These are phyloP conservation scores for Chiridota heheva DNA, from an alignment of 35 echinoderm and acorn worm genomes.

Conservation along the genomic window DNA sequence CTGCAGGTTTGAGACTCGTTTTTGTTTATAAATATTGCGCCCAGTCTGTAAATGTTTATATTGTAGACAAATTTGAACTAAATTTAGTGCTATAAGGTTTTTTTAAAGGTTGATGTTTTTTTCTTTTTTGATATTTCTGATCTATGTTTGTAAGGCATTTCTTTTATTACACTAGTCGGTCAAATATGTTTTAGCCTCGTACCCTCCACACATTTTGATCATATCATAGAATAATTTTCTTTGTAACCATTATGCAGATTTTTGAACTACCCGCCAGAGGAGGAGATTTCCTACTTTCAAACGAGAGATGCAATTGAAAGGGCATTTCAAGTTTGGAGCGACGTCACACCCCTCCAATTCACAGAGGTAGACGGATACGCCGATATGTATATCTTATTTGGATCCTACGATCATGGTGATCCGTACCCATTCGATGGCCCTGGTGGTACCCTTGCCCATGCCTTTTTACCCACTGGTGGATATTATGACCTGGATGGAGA, in stretches of 20 bases:
- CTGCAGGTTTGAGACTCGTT: neutral
- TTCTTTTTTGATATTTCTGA: neutral
- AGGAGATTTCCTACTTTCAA: too few species aligned
- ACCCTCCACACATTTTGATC: neutral
- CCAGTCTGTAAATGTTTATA: neutral
- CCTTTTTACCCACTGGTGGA: conserved; percentile 47
- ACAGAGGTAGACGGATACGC: conserved; percentile 15
- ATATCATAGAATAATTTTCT: neutral
- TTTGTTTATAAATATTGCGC: neutral
- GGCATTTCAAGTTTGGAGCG: conserved; percentile 66
- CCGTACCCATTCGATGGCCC: conserved; percentile 59
- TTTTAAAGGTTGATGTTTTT: neutral
- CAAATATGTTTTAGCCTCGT: neutral
- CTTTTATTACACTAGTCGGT: too few species aligned
- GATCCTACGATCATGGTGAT: conserved; percentile 45
- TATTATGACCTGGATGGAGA: conserved; percentile 57
- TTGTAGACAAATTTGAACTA: neutral
- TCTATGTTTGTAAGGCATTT: neutral
- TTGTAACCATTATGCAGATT: conserved; percentile 28
- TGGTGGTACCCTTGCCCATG: conserved; percentile 55
- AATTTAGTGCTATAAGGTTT: neutral
- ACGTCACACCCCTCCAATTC: conserved; percentile 57
- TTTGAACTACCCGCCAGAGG: conserved; percentile 34
- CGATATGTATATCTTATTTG: conserved; percentile 63
- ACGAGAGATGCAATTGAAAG: conserved; percentile 16